Base-by-base conservation (phyloP, 2,888 invertebrate species). In the Diplazon laetatorius region DNA sequence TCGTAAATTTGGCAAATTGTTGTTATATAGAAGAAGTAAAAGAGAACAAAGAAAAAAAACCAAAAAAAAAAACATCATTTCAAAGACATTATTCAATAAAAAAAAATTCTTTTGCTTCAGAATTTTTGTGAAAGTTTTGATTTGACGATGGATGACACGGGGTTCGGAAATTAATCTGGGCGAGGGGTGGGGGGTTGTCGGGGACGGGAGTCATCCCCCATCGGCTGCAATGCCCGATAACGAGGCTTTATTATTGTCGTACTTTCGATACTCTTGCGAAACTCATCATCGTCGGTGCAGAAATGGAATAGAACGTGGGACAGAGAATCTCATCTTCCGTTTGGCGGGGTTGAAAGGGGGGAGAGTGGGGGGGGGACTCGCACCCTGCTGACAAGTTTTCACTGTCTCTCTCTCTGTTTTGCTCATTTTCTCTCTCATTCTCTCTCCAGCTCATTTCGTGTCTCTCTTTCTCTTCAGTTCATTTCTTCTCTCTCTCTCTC, bases 281-380 rank as follows among this genome's bases (percentile, higher is more conserved):
- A 59, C 30, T 72, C 71, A 63, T 72, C 46, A 50, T 59, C 48
- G 35, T 60, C 52, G 14, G 25, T 55, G 44, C 70, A 57, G 37
- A 71, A 76, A 66, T 66, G 52, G 76, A 60, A 62, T 42, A 52
- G 35, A n/a, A 46, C 55, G 37, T 37, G 35, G 55, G 46, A 70
- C 42, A 76, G 22, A 76, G 18, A 71, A 18, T 62, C 66, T 60
- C 65, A 63, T 76, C 59, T 71, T 59, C 60, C 16, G 35, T 66
- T n/a, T n/a, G n/a, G 18, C 62, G 35, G 20, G 16, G 9, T 18
- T 12, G 39, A 42, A 25, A 25, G 37, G 63, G 39, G 10, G 9
- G n/a, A 22, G n/a, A n/a, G n/a, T 12, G 39, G 30, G 25, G 30
- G 37, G 63, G 39, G 10, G 9, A 10, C 14, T 18, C 25, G 16